phyloP scores from a whole-genome alignment of 2,888 invertebrate species.

The Myopa tessellatipennis region DNA sequence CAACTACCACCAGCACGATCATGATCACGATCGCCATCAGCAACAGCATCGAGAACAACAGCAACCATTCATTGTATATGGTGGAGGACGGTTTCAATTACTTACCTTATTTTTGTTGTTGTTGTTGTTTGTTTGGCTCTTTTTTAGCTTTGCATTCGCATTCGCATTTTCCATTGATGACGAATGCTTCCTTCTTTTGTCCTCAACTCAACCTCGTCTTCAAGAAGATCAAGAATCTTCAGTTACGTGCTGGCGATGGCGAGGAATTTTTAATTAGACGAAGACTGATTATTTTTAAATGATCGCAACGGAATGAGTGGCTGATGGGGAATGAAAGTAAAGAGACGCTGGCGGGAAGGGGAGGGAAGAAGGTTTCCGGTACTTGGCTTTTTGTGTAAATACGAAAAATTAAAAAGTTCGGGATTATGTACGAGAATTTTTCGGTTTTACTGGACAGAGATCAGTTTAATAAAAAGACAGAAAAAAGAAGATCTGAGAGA shows the following conservation, averaged over 20 bases:
- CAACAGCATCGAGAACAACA: slow-evolving; percentile 19
- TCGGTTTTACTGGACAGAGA: too few species aligned
- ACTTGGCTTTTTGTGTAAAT: too few species aligned
- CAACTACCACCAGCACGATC: slow-evolving; percentile 1
- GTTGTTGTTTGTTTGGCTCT: slow-evolving; percentile 19
- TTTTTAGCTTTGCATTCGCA: slow-evolving; percentile 18
- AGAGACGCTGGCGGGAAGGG: neutral
- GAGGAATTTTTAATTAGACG: slow-evolving; percentile 27
- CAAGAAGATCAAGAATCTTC: too few species aligned
- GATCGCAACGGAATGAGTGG: neutral
- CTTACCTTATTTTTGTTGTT: slow-evolving; percentile 24
- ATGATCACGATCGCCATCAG: slow-evolving; percentile 16
- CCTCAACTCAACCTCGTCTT: neutral
- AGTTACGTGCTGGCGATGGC: neutral
- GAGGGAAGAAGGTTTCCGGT: slow-evolving; percentile 10
- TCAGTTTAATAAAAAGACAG: too few species aligned
- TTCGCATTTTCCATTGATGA: slow-evolving; percentile 46
- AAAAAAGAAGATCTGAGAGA: too few species aligned
- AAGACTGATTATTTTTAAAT: slow-evolving; percentile 21
- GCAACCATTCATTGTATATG: slow-evolving; percentile 28
- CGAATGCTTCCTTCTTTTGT: slow-evolving; percentile 36
- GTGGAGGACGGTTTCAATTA: slow-evolving; percentile 40
- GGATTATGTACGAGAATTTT: too few species aligned
- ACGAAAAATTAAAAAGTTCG: neutral
- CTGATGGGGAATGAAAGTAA: neutral